Evolutionary conservation across 2,113 vertebrate species (phyloP).

Genomic region (Sardina pilchardus): DNA sequence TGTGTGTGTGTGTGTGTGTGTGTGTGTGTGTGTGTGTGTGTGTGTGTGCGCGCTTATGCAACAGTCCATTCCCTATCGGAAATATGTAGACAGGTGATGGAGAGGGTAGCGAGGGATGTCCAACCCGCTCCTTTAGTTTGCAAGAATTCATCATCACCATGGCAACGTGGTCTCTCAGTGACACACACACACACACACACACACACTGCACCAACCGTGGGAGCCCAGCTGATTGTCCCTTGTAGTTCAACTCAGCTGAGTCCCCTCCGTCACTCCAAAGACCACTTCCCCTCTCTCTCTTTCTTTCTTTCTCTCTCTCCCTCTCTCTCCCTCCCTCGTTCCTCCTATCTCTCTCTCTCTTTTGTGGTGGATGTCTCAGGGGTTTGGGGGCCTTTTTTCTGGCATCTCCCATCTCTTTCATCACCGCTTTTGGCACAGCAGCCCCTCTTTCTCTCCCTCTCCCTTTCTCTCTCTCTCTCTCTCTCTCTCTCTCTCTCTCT

Average conservation of each 20-base stretch:
- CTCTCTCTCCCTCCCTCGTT: background rate
- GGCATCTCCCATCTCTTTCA: background rate
- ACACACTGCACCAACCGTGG: background rate
- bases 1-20: background rate
- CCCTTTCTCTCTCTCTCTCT: background rate
- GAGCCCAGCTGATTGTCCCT: constrained; percentile 9
- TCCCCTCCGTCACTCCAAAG: background rate
- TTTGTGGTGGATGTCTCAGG: background rate
- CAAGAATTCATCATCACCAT: constrained; percentile 2
- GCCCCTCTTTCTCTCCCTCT: background rate
- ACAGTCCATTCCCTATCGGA: background rate
- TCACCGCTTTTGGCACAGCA: background rate
- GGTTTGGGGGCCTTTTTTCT: background rate
- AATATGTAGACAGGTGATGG: background rate
- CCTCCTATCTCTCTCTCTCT: background rate
- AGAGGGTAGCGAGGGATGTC: background rate
- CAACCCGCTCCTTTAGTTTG: background rate
- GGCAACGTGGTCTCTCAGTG: background rate
- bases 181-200: background rate
- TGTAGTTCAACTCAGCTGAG: background rate
- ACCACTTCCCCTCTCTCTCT: constrained; percentile 5
- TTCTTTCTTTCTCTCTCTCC: background rate
- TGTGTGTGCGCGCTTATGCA: no score
- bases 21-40: background rate
- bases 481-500: background rate